A percentile compares a stretch with the other conserved stretches of the same genome.
phyloP scores from a whole-genome alignment of 2,113 vertebrate species.

The Platanista minor region DNA sequence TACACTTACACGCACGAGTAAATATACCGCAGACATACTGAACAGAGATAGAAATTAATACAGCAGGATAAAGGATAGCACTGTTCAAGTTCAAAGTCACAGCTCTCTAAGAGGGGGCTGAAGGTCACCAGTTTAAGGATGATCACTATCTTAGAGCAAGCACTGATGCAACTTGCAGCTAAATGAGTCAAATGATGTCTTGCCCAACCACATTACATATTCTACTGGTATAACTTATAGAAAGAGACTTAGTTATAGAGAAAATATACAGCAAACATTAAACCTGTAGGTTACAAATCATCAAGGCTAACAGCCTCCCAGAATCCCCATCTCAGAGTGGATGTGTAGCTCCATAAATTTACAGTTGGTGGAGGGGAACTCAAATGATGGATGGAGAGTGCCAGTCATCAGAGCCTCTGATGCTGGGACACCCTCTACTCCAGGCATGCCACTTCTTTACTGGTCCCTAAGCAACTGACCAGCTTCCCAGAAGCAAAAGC shows the following conservation, averaged over 20 bases:
- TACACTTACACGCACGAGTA: not conserved
- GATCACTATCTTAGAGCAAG: not conserved
- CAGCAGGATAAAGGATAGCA: not conserved
- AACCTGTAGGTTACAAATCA: not conserved
- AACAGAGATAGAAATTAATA: not conserved
- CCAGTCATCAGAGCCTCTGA: not conserved
- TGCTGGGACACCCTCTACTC: not conserved
- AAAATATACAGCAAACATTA: constrained; percentile 16
- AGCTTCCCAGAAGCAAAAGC: not conserved
- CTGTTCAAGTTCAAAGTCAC: not conserved
- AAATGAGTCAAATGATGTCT: not conserved
- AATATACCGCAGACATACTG: not conserved
- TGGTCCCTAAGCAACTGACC: not conserved
- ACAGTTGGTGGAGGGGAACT: not conserved
- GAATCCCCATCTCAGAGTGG: not conserved
- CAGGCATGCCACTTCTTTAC: not conserved
- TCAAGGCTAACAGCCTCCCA: not conserved
- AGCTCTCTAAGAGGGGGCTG: not conserved
- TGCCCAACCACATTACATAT: too few species aligned
- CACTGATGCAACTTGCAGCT: not conserved
- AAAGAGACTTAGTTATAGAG: not conserved
- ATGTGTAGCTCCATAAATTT: not conserved
- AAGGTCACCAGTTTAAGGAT: not conserved
- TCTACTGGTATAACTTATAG: not conserved
- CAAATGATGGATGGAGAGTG: not conserved